Base-by-base conservation (phyloP, 2,113 vertebrate species). In the Telmatochromis sp. region DNA sequence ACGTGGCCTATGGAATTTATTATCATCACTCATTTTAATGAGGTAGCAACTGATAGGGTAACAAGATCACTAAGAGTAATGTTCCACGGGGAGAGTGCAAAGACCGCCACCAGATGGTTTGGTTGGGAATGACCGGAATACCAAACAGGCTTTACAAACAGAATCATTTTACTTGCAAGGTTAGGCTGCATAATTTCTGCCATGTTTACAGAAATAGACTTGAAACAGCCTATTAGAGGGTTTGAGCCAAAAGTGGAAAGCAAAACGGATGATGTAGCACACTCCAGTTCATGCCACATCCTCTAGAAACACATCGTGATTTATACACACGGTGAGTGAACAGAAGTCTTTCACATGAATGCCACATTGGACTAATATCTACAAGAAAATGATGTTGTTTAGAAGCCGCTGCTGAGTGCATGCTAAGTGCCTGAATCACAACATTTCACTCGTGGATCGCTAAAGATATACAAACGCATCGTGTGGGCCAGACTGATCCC, bases 11-110 rank as follows among this genome's bases (percentile, higher is more conserved):
- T 80, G 94, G 94, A 94, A 94, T 93, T 94, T 94, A 95, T 95
- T 93, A 94, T 94, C 90, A 94, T 93, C 92, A 90, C 89, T 93
- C 85, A 93, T 94, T 95, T 94, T 95, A 96, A 96, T 95, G 94
- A 95, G 93, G 90, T 86, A 94, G 92, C 91, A 89, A 94, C 92
- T 89, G 92, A 94, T 93, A 89, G 91, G 89, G 93, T 92, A 94
- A 92, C 86, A 87, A 87, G 93, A 95, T 91, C 90, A 89, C 89
- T 90, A 91, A 89, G 94, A 91, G 87, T 91, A 91, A 93, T 90
- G 88, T 84, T 92, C 87, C 86, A 79, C 84, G 4, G 87, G 87
- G 89, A 89, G 89, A 87, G 93, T 71, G 95, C 84, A 87, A 86
- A 94, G 90, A 93, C 89, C 87, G 92, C 94, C 94, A 93, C 95